Conservation (phyloP, 2,888 invertebrate genomes). For the Drosophila ochracea region DNA sequence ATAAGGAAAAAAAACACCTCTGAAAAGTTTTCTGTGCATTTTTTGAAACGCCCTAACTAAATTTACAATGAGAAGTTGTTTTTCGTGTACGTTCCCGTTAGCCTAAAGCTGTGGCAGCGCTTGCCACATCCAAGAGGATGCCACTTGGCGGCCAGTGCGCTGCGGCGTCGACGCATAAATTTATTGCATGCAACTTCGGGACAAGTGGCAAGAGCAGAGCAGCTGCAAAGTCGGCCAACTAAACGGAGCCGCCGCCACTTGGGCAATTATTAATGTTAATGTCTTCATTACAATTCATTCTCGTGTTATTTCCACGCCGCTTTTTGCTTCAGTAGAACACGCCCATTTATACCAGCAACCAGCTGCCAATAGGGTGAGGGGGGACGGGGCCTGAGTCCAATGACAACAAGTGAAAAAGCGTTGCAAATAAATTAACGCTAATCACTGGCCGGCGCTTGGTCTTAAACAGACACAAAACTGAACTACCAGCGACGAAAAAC, state of each 20-base stretch:
- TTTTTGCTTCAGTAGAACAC: slow-evolving; percentile 13
- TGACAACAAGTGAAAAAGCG: slow-evolving; percentile 23
- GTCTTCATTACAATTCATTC: slow-evolving; percentile 74
- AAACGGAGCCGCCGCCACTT: slow-evolving; percentile 31
- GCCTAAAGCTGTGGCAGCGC: not conserved
- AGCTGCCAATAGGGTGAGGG: not conserved
- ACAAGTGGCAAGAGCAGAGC: slow-evolving; percentile 7
- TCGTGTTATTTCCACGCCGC: slow-evolving; percentile 40
- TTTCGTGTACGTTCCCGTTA: not conserved
- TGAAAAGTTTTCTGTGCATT: not conserved
- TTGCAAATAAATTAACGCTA: slow-evolving; percentile 55
- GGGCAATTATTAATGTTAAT: slow-evolving; percentile 76
- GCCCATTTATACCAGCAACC: slow-evolving; percentile 17
- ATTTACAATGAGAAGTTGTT: not conserved
- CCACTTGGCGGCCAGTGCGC: slow-evolving; percentile 11
- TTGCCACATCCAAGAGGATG: not conserved
- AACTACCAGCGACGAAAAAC: slow-evolving; percentile 37
- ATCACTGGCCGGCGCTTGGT: slow-evolving; percentile 34
- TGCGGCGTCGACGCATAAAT: slow-evolving; percentile 29
- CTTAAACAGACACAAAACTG: slow-evolving; percentile 10
- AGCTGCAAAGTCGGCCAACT: not conserved
- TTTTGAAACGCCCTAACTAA: not conserved
- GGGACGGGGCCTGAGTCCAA: not conserved
- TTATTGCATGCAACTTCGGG: slow-evolving; percentile 36
- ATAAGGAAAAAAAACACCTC: not conserved